Conservation (phyloP, 2,888 invertebrate genomes). For the Zygothrica quintamaculata region DNA sequence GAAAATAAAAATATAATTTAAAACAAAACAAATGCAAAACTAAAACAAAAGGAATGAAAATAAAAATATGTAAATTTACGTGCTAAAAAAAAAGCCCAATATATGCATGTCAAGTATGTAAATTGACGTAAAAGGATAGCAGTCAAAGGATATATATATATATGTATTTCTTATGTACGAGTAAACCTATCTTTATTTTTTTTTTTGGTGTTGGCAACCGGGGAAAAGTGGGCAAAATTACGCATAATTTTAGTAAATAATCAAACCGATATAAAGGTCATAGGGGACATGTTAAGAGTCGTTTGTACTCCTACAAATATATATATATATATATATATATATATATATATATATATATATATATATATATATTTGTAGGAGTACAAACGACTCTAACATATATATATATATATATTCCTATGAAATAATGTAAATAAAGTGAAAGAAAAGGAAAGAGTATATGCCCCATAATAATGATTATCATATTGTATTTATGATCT, state of each 20-base stretch:
- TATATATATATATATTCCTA: too few relatives aligned
- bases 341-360: conserved; percentile 17
- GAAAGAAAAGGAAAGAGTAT: too few relatives aligned
- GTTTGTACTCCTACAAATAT: conserved; percentile 7
- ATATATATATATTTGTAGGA: conserved; percentile 9
- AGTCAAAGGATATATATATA: conserved; percentile 14
- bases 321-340: conserved; percentile 17
- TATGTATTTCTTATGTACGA: conserved; percentile 21
- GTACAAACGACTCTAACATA: too few relatives aligned
- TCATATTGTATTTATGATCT: too few relatives aligned
- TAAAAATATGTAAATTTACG: conserved; percentile 17
- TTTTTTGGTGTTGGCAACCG: conserved; percentile 33
- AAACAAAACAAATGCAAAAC: neutral
- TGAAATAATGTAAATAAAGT: neutral
- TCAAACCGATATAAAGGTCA: conserved; percentile 15
- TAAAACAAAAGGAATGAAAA: neutral
- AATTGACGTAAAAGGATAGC: conserved; percentile 23
- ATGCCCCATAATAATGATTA: too few relatives aligned
- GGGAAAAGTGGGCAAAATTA: conserved; percentile 67
- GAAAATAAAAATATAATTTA: neutral
- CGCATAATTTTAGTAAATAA: conserved; percentile 66
- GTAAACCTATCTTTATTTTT: conserved; percentile 14
- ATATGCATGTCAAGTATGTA: conserved; percentile 41
- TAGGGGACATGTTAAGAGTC: conserved; percentile 5
- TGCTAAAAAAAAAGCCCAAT: conserved; percentile 21